These are phyloP conservation scores for Phania funesta DNA, from an alignment of 2,888 invertebrate species.

Conservation along the genomic window DNA sequence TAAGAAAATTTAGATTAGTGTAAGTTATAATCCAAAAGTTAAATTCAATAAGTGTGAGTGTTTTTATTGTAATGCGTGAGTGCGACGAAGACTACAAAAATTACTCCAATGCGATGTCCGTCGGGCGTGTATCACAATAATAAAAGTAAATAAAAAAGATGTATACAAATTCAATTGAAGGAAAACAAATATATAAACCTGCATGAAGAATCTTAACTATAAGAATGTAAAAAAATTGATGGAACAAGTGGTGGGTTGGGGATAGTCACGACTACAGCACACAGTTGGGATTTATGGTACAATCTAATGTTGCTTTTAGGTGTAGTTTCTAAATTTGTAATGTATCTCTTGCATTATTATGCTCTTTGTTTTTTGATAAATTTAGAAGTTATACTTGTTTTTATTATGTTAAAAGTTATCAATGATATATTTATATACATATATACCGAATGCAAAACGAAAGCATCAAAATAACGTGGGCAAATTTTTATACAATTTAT, in stretches of 20 bases:
- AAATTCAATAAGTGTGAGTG: slow-evolving; percentile 31
- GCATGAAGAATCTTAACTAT: background rate
- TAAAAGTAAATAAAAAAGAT: slow-evolving; percentile 49
- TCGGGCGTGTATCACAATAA: slow-evolving; percentile 55
- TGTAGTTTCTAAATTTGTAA: too few relatives aligned
- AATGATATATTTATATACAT: too few relatives aligned
- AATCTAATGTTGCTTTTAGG: too few relatives aligned
- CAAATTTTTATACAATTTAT: too few relatives aligned
- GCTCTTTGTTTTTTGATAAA: too few relatives aligned
- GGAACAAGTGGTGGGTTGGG: slow-evolving; percentile 48
- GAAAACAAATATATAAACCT: slow-evolving; percentile 17
- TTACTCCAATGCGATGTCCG: slow-evolving; percentile 58
- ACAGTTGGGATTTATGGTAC: too few relatives aligned
- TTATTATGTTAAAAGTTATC: too few relatives aligned
- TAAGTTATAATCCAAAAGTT: slow-evolving; percentile 24
- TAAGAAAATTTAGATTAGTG: slow-evolving; percentile 55
- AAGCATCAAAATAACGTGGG: too few relatives aligned
- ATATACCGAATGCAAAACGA: too few relatives aligned
- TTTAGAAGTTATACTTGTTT: too few relatives aligned
- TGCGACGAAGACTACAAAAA: slow-evolving; percentile 58
- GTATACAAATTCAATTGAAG: slow-evolving; percentile 59
- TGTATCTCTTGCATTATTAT: too few relatives aligned
- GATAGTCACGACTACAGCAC: too few relatives aligned
- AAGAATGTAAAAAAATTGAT: slow-evolving; percentile 29
- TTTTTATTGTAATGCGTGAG: slow-evolving; percentile 61